phyloP scores from a whole-genome alignment of 2,888 invertebrate genomes.

The Patella depressa region DNA sequence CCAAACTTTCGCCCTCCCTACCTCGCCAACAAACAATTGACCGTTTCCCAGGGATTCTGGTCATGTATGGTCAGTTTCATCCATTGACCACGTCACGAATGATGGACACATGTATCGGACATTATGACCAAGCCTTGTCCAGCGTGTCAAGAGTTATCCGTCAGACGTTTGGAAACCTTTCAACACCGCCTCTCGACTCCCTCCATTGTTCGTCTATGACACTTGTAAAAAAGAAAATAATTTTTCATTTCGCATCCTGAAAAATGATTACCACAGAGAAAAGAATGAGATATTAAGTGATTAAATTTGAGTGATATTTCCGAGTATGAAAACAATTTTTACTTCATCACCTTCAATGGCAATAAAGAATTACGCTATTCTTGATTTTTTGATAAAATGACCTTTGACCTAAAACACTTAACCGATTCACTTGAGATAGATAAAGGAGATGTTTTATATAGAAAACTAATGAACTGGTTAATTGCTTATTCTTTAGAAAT shows the following conservation, averaged over 20 bases:
- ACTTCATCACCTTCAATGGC: too few relatives aligned
- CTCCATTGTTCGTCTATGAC: conserved; percentile 8
- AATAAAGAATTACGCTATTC: too few relatives aligned
- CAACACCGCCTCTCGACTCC: not conserved
- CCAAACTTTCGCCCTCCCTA: conserved; percentile 2
- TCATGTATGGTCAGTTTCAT: conserved; percentile 9
- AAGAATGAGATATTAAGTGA: conserved; percentile 1
- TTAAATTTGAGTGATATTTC: conserved; percentile 9
- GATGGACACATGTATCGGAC: conserved; percentile 12
- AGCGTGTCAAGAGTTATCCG: conserved; percentile 13
- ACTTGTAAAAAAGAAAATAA: conserved; percentile 7
- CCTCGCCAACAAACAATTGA: conserved; percentile 6
- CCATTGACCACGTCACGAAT: conserved; percentile 5
- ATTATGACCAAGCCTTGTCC: conserved; percentile 10
- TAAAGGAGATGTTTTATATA: too few relatives aligned
- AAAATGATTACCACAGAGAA: not conserved
- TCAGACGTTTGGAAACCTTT: conserved; percentile 11
- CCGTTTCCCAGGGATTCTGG: conserved; percentile 2
- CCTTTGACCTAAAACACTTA: too few relatives aligned
- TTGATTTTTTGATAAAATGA: too few relatives aligned
- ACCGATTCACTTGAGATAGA: too few relatives aligned
- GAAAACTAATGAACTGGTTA: too few relatives aligned
- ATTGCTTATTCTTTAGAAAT: too few relatives aligned
- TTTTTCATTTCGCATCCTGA: not conserved
- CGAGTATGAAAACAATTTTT: not conserved